phyloP scores from a whole-genome alignment of 2,797 vertebrate species.

The Podargus strigoides region DNA sequence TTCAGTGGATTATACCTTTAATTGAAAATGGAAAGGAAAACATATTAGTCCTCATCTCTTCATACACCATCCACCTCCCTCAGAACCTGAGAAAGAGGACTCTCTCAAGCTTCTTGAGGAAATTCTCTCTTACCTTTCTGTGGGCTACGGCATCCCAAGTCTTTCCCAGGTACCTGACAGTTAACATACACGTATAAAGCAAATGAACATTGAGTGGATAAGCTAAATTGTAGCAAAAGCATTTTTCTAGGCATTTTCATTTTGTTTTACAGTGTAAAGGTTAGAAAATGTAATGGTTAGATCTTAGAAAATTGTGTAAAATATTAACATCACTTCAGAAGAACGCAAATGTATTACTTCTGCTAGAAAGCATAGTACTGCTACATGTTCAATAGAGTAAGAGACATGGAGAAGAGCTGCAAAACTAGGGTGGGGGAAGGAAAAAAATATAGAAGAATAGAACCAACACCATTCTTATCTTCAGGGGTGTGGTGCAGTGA shows the following conservation, averaged over 20 bases:
- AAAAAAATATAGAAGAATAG: background rate
- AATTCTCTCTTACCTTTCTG: background rate
- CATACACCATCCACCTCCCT: background rate
- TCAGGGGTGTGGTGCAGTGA: too few relatives aligned
- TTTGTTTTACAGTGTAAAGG: background rate
- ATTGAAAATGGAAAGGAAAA: background rate
- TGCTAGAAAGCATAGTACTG: background rate
- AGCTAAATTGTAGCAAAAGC: background rate
- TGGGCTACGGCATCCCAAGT: background rate
- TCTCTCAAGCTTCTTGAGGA: background rate
- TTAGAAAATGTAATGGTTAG: background rate
- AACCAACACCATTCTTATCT: background rate
- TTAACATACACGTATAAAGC: background rate
- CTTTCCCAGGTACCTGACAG: background rate
- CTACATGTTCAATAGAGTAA: background rate
- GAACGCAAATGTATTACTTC: background rate
- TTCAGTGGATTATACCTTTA: background rate
- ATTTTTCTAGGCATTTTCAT: background rate
- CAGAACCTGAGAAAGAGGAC: background rate
- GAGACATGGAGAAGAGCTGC: background rate
- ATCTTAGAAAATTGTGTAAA: background rate
- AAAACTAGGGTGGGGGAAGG: rapidly evolving
- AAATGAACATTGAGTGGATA: background rate
- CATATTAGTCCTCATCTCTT: background rate
- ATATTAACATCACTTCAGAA: background rate